These are phyloP conservation scores for Heliconius sara DNA, from an alignment of 2,888 invertebrate genomes.

Conservation along the genomic window DNA sequence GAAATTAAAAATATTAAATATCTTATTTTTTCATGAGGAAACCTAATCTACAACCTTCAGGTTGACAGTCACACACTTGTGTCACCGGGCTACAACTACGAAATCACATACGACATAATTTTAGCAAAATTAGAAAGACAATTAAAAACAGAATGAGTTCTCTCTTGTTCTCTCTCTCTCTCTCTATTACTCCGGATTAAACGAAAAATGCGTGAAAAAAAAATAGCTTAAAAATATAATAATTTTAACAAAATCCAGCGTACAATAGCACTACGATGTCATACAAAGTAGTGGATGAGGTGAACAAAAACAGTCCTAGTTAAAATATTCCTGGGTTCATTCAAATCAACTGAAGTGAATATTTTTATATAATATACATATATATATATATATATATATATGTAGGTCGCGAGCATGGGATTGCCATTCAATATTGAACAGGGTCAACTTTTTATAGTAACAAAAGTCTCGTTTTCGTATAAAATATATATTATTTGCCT, in stretches of 20 bases:
- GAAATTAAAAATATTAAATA: no score
- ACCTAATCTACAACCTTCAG: no score
- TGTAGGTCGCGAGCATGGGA: constrained; percentile 24
- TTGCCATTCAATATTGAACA: constrained; percentile 27
- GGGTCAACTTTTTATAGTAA: constrained; percentile 23
- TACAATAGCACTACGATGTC: constrained; percentile 14
- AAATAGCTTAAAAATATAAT: not conserved
- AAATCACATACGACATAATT: not conserved
- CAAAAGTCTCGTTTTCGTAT: constrained; percentile 20
- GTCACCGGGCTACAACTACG: no score
- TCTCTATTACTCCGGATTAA: no score
- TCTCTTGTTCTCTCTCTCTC: no score
- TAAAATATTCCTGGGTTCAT: constrained; percentile 25
- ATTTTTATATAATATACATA: constrained; percentile 12
- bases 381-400: not conserved
- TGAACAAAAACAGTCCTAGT: constrained; percentile 23
- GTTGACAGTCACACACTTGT: no score
- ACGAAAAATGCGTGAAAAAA: not conserved
- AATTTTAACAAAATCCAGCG: not conserved
- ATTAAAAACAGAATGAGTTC: not conserved
- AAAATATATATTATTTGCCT: constrained; percentile 10
- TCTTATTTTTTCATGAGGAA: no score
- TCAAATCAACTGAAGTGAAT: constrained; percentile 23
- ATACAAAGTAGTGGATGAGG: constrained; percentile 24
- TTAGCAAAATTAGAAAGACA: not conserved